phyloP scores from a whole-genome alignment of 2,888 invertebrate species.

The Drosophila antonietae region DNA sequence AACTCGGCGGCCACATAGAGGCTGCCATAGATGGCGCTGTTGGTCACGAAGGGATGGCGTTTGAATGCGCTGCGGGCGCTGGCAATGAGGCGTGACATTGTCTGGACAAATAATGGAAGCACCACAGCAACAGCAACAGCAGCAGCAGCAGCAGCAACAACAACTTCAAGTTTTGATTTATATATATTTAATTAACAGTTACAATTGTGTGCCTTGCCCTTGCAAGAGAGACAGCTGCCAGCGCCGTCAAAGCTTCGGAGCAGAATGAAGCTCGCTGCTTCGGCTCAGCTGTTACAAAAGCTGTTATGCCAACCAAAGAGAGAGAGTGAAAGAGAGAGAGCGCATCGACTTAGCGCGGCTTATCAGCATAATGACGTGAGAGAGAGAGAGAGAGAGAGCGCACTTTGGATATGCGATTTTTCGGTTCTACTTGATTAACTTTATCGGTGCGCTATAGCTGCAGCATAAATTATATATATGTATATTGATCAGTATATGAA shows the following conservation, averaged over 20 bases:
- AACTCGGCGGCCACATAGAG: slow-evolving; percentile 92
- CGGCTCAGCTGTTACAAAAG: slow-evolving; percentile 67
- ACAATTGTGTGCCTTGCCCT: slow-evolving; percentile 38
- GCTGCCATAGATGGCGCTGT: slow-evolving; percentile 89
- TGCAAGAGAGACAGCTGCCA: slow-evolving; percentile 50
- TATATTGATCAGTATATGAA: background rate
- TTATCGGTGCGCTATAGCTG: slow-evolving; percentile 17
- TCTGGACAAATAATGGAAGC: slow-evolving; percentile 24
- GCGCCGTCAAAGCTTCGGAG: slow-evolving; percentile 57
- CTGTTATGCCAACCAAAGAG: slow-evolving; percentile 39
- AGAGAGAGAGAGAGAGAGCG: slow-evolving; percentile 12
- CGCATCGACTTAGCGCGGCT: slow-evolving; percentile 5
- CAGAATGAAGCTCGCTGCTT: slow-evolving; percentile 40
- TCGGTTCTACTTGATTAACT: slow-evolving; percentile 22
- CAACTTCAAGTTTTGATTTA: slow-evolving; percentile 49
- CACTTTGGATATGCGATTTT: slow-evolving; percentile 28
- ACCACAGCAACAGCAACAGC: slow-evolving; percentile 5
- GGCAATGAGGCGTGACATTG: slow-evolving; percentile 69
- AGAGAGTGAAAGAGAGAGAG: background rate
- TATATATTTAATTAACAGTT: slow-evolving; percentile 38
- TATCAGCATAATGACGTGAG: slow-evolving; percentile 31
- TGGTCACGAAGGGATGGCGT: slow-evolving; percentile 86
- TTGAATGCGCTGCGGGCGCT: slow-evolving; percentile 82
- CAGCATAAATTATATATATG: background rate
- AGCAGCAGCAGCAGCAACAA: slow-evolving; percentile 14